Evolutionary conservation across 2,797 vertebrate species (phyloP), one percentile per base, ranked within the genome.

Genomic region (Brotula barbata): DNA sequence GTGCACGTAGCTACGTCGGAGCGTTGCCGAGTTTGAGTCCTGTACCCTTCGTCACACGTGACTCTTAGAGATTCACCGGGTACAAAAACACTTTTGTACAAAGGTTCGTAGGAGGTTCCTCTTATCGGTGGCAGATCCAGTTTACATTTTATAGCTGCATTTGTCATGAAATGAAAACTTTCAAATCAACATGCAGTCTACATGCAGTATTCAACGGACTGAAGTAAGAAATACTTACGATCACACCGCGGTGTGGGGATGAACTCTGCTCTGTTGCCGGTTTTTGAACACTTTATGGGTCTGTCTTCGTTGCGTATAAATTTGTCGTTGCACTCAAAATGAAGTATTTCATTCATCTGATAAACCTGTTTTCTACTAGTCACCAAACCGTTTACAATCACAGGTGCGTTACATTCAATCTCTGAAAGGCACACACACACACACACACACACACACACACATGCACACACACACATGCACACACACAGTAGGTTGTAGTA

Each of bases 61-160:
- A 89, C 67, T 22, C 0, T 46, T 2, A 89, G 0, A 0, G 0
- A 46, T 0, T 85, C 52, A 21, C 17, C 68, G 66, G 58, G 65
- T 23, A 0, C 13, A 56, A 87, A 91, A 10, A 60, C 0, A 33
- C 2, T 81, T 48, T 0, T 74, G 28, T 0, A 2, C 5, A 0
- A 0, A 21, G 76, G 73, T 0, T n/a, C 3, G 25, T 72, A 84
- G 0, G 0, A 58, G 4, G 43, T 64, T 58, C 48, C 64, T 8
- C 0, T 1, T 0, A 0, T 0, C 11, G 14, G 0, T 1, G 6
- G 1, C 28, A 16, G 28, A 0, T 0, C 0, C 20, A 85, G 21
- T 25, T 1, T 6, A 49, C 90, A 91, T 64, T 1, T 63, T 52
- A 83, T 43, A 2, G 0, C 88, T 91, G 54, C 20, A 71, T 47